phyloP scores from a whole-genome alignment of 2,113 vertebrate genomes.

The Gasterosteus aculeatus region DNA sequence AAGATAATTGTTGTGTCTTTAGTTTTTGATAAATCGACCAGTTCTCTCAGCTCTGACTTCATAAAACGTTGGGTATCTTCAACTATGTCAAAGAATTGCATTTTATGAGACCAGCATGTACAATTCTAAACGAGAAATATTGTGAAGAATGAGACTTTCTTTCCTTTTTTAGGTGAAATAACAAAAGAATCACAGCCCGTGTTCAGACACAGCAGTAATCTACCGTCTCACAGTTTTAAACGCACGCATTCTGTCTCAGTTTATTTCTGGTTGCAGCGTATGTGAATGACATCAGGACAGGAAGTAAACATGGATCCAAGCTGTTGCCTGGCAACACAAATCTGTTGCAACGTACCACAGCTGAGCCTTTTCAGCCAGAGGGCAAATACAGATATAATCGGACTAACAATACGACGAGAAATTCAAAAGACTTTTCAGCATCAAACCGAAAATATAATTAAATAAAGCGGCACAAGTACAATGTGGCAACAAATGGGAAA shows the following conservation, averaged over 20 bases:
- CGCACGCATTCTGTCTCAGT: not conserved
- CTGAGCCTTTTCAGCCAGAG: not conserved
- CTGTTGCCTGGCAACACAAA: not conserved
- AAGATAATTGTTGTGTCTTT: too few relatives aligned
- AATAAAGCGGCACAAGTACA: not conserved
- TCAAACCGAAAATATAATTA: not conserved
- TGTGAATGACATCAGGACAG: not conserved
- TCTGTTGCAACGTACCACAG: not conserved
- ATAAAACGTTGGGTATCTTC: too few relatives aligned
- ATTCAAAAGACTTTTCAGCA: not conserved
- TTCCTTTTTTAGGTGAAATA: not conserved
- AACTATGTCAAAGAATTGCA: too few relatives aligned
- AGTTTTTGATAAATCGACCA: too few relatives aligned
- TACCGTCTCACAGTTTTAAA: not conserved
- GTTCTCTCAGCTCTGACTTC: not conserved
- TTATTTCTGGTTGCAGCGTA: not conserved
- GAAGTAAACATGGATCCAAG: not conserved
- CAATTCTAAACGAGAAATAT: not conserved
- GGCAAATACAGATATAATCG: not conserved
- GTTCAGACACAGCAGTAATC: not conserved
- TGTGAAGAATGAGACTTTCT: not conserved
- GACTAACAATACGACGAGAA: not conserved
- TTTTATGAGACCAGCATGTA: not conserved
- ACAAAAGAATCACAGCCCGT: not conserved
- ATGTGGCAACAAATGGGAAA: not conserved